phyloP scores from a whole-genome alignment of 2,797 vertebrate genomes.

The Rachycentron canadum region DNA sequence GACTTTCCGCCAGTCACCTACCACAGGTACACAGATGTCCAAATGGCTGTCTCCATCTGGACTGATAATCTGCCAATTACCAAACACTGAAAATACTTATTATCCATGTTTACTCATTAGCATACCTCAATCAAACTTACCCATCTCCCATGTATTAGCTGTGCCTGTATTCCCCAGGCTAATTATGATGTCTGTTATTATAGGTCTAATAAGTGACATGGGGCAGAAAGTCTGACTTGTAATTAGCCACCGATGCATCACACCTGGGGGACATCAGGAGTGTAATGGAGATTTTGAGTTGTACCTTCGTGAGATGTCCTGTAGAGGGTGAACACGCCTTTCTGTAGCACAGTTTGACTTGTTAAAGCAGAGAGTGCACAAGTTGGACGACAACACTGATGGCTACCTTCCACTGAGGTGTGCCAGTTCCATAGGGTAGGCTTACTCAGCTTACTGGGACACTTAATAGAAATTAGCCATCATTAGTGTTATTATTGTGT shows the following conservation, averaged over 20 bases:
- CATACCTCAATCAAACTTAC: not conserved
- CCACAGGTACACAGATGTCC: not conserved
- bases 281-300: not conserved
- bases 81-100: not conserved
- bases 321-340: not conserved
- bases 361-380: not conserved
- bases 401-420: not conserved
- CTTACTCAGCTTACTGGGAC: not conserved
- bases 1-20: not conserved
- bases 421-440: not conserved
- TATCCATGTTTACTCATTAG: not conserved
- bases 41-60: not conserved
- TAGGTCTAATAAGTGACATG: not conserved
- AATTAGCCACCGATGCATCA: not conserved
- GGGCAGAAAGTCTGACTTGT: too few species aligned
- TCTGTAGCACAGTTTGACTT: not conserved
- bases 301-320: not conserved
- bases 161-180: not conserved
- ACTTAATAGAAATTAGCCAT: too few species aligned
- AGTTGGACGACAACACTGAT: not conserved
- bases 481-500: not conserved
- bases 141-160: not conserved
- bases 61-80: not conserved
- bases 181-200: not conserved
- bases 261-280: not conserved